These are phyloP conservation scores for Polymixis flavicincta DNA, from an alignment of 2,888 invertebrate species.

Conservation along the genomic window DNA sequence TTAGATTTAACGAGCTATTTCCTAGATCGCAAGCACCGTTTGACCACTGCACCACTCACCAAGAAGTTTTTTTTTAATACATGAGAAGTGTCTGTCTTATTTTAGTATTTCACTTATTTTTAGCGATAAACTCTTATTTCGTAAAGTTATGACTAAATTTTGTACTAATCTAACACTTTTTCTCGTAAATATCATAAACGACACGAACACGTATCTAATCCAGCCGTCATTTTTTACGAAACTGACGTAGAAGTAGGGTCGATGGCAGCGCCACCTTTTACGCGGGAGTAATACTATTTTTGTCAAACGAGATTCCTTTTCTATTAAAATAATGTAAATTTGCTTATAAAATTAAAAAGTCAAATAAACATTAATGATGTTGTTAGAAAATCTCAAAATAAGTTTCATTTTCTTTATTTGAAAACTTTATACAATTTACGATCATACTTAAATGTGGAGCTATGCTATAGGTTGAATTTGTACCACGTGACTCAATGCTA, in stretches of 20 bases:
- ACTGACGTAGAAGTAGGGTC: constrained; percentile 84
- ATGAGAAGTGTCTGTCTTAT: constrained; percentile 83
- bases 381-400: constrained; percentile 21
- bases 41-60: constrained; percentile 86
- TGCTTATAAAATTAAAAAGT: constrained; percentile 30
- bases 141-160: constrained; percentile 78
- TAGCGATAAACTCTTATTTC: constrained; percentile 75
- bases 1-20: constrained; percentile 79
- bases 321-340: constrained; percentile 10
- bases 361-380: constrained; percentile 4
- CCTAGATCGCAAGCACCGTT: constrained; percentile 80
- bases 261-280: constrained; percentile 83
- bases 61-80: constrained; percentile 82
- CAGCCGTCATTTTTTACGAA: constrained; percentile 90
- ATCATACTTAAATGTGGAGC: constrained; percentile 87
- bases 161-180: constrained; percentile 86
- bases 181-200: constrained; percentile 90
- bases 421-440: constrained; percentile 72
- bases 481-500: constrained; percentile 89
- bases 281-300: constrained; percentile 68
- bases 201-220: constrained; percentile 90
- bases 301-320: constrained; percentile 71
- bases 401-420: constrained; percentile 38
- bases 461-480: constrained; percentile 86
- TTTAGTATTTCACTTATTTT: constrained; percentile 81